phyloP scores from a whole-genome alignment of 2,797 vertebrate species.

The Dendrocincla tyrannina region DNA sequence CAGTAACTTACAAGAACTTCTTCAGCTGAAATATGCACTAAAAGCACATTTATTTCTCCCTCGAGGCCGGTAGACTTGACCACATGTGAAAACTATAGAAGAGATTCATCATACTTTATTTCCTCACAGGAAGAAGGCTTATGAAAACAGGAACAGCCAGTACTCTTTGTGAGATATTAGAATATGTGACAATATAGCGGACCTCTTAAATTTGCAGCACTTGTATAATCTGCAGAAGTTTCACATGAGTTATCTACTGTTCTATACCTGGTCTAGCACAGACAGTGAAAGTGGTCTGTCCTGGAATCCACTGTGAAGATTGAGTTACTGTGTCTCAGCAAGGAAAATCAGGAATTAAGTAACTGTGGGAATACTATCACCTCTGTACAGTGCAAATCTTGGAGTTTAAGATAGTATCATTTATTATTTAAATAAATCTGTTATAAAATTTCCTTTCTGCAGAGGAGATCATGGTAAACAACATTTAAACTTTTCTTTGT shows the following conservation, averaged over 20 bases:
- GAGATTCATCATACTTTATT: background rate
- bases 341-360: background rate
- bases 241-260: background rate
- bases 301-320: background rate
- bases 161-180: background rate
- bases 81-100: background rate
- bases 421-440: background rate
- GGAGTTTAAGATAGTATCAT: background rate
- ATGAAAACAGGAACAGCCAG: background rate
- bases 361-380: background rate
- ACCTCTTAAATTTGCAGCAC: background rate
- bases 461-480: background rate
- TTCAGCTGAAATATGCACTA: background rate
- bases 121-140: background rate
- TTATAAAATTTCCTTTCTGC: background rate
- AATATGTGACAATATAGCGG: fast-evolving
- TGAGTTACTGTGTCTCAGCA: background rate
- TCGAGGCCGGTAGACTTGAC: background rate
- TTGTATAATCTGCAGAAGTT: background rate
- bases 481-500: background rate
- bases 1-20: background rate
- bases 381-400: background rate
- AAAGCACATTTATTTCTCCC: background rate
- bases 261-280: background rate
- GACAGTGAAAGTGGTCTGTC: background rate